These are phyloP conservation scores for Callosobruchus maculatus DNA, from an alignment of 2,888 invertebrate species.

Conservation along the genomic window DNA sequence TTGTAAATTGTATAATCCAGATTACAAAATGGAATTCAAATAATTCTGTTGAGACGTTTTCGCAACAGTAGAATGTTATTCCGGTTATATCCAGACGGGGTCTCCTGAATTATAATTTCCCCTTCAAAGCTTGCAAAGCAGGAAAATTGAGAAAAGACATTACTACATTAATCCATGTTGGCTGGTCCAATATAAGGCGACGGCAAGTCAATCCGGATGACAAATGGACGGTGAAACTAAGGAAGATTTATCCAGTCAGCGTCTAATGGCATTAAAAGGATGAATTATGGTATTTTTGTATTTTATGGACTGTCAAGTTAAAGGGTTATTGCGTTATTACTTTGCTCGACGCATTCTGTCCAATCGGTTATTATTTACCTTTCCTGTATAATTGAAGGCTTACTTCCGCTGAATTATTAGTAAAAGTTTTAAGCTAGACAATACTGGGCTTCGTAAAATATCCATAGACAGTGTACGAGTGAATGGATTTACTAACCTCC, in stretches of 20 bases:
- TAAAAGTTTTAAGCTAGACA: too few relatives aligned
- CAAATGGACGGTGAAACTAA: background rate
- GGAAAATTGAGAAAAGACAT: background rate
- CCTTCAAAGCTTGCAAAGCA: background rate
- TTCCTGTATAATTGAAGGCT: background rate
- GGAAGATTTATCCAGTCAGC: background rate
- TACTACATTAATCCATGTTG: background rate
- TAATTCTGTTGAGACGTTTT: too few relatives aligned
- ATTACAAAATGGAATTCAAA: too few relatives aligned
- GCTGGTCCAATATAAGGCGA: background rate
- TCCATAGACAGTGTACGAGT: too few relatives aligned
- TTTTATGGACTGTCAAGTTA: background rate
- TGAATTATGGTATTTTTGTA: background rate
- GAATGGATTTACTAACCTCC: too few relatives aligned
- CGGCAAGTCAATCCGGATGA: background rate
- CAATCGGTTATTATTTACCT: background rate
- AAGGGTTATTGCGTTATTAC: background rate
- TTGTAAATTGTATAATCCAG: too few relatives aligned
- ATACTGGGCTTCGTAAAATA: too few relatives aligned
- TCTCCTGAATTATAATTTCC: background rate
- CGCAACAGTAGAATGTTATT: background rate
- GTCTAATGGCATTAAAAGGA: background rate
- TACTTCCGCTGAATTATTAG: background rate
- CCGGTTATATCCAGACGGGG: background rate
- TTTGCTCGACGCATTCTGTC: background rate